A percentile compares a stretch with the other conserved stretches of the same genome.
phyloP scores from a whole-genome alignment of 2,888 invertebrate species.

The Cantharis nigra region DNA sequence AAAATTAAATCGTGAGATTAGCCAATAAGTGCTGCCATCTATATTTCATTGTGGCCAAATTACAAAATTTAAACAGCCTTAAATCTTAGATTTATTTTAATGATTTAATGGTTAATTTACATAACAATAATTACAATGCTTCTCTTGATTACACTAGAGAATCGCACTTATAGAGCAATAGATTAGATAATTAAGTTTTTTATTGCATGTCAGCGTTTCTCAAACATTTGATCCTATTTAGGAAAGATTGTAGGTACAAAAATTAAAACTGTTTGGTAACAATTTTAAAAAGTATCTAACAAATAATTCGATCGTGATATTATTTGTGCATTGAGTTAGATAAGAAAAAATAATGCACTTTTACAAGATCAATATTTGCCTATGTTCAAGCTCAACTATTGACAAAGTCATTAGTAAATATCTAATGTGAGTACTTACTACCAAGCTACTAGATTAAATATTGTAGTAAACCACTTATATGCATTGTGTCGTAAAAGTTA shows the following conservation, averaged over 20 bases:
- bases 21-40: too few species aligned
- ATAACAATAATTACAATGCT: neutral
- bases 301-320: neutral
- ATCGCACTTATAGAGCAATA: neutral
- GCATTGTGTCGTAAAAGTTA: neutral
- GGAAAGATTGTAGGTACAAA: neutral
- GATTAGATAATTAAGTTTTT: neutral
- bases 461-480: neutral
- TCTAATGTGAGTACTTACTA: neutral
- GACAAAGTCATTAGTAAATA: conserved; percentile 3
- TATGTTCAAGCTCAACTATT: neutral
- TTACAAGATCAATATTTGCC: neutral
- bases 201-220: neutral
- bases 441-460: neutral
- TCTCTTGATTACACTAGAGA: neutral
- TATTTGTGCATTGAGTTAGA: neutral
- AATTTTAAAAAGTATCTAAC: neutral
- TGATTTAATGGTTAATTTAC: neutral
- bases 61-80: too few species aligned
- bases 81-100: neutral
- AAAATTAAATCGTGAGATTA: too few species aligned
- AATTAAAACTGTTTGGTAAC: neutral
- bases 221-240: neutral
- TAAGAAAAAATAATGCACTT: neutral
- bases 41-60: too few species aligned